A percentile compares a stretch with the other conserved stretches of the same genome.
Conservation (phyloP, 1,140 invertebrate genomes). For the Drosophila tristis region DNA sequence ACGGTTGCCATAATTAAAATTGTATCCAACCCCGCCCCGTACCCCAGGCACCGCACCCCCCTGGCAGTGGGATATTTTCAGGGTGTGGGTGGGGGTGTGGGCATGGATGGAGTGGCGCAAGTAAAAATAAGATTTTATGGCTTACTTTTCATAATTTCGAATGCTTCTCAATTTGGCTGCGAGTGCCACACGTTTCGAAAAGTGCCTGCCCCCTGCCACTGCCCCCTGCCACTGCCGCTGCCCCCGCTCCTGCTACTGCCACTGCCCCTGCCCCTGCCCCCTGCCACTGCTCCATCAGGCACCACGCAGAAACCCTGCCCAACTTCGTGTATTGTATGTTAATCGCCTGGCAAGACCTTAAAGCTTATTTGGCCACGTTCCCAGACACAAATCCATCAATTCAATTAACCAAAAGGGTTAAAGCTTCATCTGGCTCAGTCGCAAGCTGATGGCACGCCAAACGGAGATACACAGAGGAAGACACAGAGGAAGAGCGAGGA, state of each 20-base stretch:
- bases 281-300: too few relatives aligned
- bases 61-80: background rate
- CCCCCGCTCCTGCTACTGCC: too few relatives aligned
- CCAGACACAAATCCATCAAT: conserved; percentile 71
- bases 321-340: conserved; percentile 21
- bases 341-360: conserved; percentile 50
- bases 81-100: background rate
- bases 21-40: conserved; percentile 69
- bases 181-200: conserved; percentile 62
- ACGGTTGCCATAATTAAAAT: conserved; percentile 84
- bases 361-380: conserved; percentile 55
- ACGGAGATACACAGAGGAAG: too few relatives aligned
- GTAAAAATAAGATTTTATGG: conserved; percentile 83
- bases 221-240: background rate
- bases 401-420: conserved; percentile 69
- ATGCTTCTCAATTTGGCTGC: conserved; percentile 48
- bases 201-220: background rate
- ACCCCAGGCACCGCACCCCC: background rate
- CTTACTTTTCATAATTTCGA: conserved; percentile 82
- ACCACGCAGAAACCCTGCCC: background rate
- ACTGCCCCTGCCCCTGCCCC: background rate
- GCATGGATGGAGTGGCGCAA: conserved; percentile 27
- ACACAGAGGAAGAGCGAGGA: too few relatives aligned
- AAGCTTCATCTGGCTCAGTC: conserved; percentile 17
- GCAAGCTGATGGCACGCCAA: background rate